phyloP scores from a whole-genome alignment of 2,797 vertebrate genomes.

The Sarcophilus harrisii region DNA sequence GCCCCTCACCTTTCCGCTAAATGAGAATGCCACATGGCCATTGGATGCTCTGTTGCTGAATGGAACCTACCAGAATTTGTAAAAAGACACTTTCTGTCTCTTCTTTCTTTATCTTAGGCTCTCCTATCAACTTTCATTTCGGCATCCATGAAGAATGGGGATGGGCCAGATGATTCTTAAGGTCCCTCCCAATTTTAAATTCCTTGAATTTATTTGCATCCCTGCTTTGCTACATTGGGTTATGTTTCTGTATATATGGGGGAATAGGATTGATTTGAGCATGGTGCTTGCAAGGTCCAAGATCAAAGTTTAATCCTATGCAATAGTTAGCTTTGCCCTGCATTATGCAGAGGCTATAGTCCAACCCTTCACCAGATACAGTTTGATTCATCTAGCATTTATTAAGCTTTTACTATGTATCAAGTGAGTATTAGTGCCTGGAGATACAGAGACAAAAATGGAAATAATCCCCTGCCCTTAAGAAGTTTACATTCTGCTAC shows the following conservation, averaged over 20 bases:
- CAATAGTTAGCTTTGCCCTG: not conserved
- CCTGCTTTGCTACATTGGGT: not conserved
- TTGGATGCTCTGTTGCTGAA: not conserved
- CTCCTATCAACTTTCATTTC: not conserved
- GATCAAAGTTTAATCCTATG: not conserved
- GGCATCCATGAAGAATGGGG: not conserved
- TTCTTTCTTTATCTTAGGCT: not conserved
- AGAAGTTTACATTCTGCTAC: not conserved
- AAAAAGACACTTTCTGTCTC: not conserved
- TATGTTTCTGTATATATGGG: not conserved
- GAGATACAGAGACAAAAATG: not conserved
- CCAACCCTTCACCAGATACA: not conserved
- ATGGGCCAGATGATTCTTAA: not conserved
- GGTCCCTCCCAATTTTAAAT: not conserved
- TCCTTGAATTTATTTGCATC: not conserved
- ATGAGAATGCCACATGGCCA: not conserved
- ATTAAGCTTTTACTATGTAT: not conserved
- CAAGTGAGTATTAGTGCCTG: not conserved
- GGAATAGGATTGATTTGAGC: not conserved
- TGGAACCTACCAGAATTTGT: not conserved
- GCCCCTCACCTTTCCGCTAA: slow-evolving; percentile 18
- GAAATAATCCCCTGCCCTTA: not conserved
- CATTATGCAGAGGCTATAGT: not conserved
- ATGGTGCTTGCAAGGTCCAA: not conserved
- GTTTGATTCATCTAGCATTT: not conserved